Conservation (phyloP, 2,888 invertebrate species). For the Cheilosia grossa region DNA sequence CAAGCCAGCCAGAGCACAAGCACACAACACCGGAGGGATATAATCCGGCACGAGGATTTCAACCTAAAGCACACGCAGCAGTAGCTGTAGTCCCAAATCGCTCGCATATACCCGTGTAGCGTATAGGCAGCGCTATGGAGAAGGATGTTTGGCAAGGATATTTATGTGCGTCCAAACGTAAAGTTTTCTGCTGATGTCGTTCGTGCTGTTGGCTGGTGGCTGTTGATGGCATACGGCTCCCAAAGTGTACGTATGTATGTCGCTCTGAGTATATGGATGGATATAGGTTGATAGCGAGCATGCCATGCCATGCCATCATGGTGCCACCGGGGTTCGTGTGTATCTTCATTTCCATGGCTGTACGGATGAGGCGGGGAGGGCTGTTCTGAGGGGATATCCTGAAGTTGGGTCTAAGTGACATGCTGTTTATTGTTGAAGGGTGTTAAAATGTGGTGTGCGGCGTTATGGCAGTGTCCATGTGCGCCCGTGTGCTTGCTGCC, state of each 20-base stretch:
- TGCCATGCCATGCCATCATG: slow-evolving; percentile 64
- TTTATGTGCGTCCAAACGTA: slow-evolving; percentile 73
- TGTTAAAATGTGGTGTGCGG: slow-evolving; percentile 82
- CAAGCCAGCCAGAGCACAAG: slow-evolving; percentile 50
- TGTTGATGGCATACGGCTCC: slow-evolving; percentile 74
- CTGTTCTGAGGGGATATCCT: slow-evolving; percentile 78
- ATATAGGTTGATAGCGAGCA: slow-evolving; percentile 64
- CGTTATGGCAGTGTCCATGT: slow-evolving; percentile 75
- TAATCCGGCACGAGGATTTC: slow-evolving; percentile 77
- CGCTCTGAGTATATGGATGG: slow-evolving; percentile 38
- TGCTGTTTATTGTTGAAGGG: slow-evolving; percentile 83
- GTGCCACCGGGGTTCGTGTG: slow-evolving; percentile 79
- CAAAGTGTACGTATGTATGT: slow-evolving; percentile 56
- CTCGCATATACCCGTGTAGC: slow-evolving; percentile 58
- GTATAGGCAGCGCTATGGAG: slow-evolving; percentile 54
- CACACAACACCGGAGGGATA: slow-evolving; percentile 71
- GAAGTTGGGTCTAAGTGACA: slow-evolving; percentile 83
- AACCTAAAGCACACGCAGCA: slow-evolving; percentile 73
- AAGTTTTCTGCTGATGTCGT: slow-evolving; percentile 74
- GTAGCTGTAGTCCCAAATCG: slow-evolving; percentile 71
- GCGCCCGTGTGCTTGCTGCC: slow-evolving; percentile 71
- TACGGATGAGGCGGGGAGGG: slow-evolving; percentile 31
- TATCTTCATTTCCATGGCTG: slow-evolving; percentile 81
- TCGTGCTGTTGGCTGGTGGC: slow-evolving; percentile 67
- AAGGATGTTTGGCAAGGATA: slow-evolving; percentile 75